Evolutionary conservation across 2,113 vertebrate genomes (phyloP).

Genomic region (Tenebrosternarchus preto): DNA sequence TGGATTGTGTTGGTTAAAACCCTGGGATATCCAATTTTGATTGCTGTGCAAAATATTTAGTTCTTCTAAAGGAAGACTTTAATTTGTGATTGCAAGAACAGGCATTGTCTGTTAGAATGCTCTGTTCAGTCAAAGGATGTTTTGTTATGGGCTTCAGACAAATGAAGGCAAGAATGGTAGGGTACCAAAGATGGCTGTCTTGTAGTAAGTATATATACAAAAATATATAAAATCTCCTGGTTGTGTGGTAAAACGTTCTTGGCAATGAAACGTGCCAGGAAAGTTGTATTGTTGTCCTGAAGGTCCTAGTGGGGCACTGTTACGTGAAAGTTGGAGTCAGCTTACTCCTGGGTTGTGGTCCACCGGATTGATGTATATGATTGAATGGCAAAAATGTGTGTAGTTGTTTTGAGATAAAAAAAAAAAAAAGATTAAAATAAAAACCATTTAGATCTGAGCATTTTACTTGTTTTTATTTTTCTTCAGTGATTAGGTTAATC

Average conservation of each 20-base stretch:
- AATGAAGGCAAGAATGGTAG: neutral
- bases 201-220: neutral
- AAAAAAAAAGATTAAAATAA: too few species aligned
- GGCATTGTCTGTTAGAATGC: conserved; percentile 25
- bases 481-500: neutral
- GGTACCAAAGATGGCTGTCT: conserved; percentile 1
- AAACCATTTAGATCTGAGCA: neutral
- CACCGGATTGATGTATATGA: neutral
- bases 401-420: neutral
- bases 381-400: conserved; percentile 11
- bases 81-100: conserved; percentile 30
- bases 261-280: neutral
- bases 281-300: neutral
- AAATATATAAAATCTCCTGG: neutral
- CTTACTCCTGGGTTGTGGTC: conserved; percentile 1
- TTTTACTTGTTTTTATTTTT: conserved; percentile 21
- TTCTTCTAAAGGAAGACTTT: conserved; percentile 55
- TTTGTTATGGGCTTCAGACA: conserved; percentile 12
- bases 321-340: neutral
- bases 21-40: conserved; percentile 52
- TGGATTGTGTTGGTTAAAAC: conserved; percentile 21
- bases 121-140: conserved; percentile 20
- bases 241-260: neutral
- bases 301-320: neutral
- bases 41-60: conserved; percentile 62